phyloP scores from a whole-genome alignment of 2,113 vertebrate genomes.

The Illadopsis cleaveri region DNA sequence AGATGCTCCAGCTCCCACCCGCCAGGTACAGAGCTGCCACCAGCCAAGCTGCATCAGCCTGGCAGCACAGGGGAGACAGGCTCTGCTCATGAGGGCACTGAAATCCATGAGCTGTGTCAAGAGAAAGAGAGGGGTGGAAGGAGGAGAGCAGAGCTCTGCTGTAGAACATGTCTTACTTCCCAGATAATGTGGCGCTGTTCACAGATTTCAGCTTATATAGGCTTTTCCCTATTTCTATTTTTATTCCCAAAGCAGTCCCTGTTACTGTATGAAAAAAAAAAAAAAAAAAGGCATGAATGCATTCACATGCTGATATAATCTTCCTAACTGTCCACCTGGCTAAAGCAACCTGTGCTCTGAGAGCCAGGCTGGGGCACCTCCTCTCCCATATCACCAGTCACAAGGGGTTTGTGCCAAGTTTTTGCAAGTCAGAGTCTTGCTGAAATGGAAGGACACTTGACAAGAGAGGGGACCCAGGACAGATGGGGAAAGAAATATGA shows the following conservation, averaged over 20 bases:
- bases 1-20: background rate
- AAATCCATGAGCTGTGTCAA: background rate
- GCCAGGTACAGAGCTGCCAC: background rate
- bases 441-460: background rate
- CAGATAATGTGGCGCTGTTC: background rate
- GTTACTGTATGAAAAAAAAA: background rate
- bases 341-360: background rate
- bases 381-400: background rate
- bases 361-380: background rate
- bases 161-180: background rate
- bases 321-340: background rate
- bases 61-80: background rate
- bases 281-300: background rate
- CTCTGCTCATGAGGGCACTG: background rate
- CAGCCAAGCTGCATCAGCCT: fast-evolving
- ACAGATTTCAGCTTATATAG: constrained; percentile 44
- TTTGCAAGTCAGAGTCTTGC: background rate
- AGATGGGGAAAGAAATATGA: background rate
- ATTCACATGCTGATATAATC: background rate
- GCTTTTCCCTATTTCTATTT: constrained; percentile 47
- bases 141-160: background rate
- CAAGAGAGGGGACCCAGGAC: background rate
- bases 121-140: background rate
- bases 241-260: background rate
- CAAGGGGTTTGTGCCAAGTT: background rate